Conservation (phyloP, 2,888 invertebrate species). For the Thymelicus lineola region DNA sequence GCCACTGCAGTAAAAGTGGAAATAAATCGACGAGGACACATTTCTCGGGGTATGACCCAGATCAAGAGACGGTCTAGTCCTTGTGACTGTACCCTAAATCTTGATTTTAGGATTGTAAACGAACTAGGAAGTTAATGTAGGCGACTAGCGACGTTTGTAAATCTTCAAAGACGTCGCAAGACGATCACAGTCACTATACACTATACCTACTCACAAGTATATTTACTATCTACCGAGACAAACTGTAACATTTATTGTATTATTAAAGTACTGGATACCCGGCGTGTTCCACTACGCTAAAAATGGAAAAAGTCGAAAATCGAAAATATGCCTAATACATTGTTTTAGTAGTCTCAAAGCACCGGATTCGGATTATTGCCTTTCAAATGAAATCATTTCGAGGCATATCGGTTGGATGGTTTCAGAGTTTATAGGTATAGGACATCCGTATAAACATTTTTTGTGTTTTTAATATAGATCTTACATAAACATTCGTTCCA, state of each 20-base stretch:
- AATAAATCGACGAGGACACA: constrained; percentile 77
- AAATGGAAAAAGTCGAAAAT: too few species aligned
- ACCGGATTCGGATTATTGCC: too few species aligned
- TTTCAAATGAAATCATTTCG: too few species aligned
- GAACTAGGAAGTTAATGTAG: constrained; percentile 41
- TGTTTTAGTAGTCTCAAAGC: too few species aligned
- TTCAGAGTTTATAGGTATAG: too few species aligned
- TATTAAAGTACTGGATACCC: too few species aligned
- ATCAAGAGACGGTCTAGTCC: constrained; percentile 62
- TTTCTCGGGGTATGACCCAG: constrained; percentile 73
- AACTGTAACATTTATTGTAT: neutral
- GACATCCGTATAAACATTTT: too few species aligned
- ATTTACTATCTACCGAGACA: neutral
- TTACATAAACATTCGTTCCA: constrained; percentile 1
- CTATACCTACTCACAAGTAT: neutral
- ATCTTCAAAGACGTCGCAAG: constrained; percentile 2
- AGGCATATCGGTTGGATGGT: too few species aligned
- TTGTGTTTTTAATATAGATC: too few species aligned
- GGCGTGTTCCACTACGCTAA: too few species aligned
- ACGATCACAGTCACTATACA: too few species aligned
- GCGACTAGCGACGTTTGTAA: constrained; percentile 2
- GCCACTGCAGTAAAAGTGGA: constrained; percentile 83
- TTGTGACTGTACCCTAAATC: constrained; percentile 51
- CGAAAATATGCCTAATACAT: too few species aligned
- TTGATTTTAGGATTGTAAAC: constrained; percentile 49